Base-by-base conservation (phyloP, 2,888 invertebrate species). In the Matsumyia berberina region DNA sequence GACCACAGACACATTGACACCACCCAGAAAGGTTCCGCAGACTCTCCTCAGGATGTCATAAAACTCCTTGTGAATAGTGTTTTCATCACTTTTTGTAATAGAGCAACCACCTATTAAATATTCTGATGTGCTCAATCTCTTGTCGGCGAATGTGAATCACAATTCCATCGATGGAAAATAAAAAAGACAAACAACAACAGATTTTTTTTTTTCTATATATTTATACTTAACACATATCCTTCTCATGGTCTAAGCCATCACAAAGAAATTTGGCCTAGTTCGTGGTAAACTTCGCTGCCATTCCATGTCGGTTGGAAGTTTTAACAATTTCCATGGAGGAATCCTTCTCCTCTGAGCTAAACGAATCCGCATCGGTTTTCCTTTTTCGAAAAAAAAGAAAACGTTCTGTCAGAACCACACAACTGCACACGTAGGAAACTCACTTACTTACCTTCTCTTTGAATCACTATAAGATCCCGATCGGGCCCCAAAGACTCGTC, bases 251-350 rank as follows among this genome's bases (percentile, higher is more conserved):
- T 51, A 31, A 31, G 31, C 12, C 31, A 31, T 12, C 2, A 49
- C 9, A 29, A 51, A 55, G 17, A 35, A 33, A 8, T 35, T 8
- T 12, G 7, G 17, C 8, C 35, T 35, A 2, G 4, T 19, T 9
- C 58, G 37, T 8, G 24, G 58, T 8, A 15, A 35, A 7, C 64
- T 35, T 2, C 35, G 0, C 35, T 51, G 12, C 66, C 66, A 66
- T 8, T 39, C 51, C 15, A 24, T 0, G 15, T 51, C 29, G 6
- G 5, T 5, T 15, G 73, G 73, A 2, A 73, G 42, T 9, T 64
- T 73, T 15, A 73, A 39, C 1, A 73, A 5, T 11, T 42, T 12
- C 73, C 73, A 73, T 44, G 73, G 73, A n/a, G 37, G 12, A 11
- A 33, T 9, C 7, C 2, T 0, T 0, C n/a, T 39, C 7, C 6